phyloP scores from a whole-genome alignment of 1,140 invertebrate genomes.

The Aleiodes sp. region DNA sequence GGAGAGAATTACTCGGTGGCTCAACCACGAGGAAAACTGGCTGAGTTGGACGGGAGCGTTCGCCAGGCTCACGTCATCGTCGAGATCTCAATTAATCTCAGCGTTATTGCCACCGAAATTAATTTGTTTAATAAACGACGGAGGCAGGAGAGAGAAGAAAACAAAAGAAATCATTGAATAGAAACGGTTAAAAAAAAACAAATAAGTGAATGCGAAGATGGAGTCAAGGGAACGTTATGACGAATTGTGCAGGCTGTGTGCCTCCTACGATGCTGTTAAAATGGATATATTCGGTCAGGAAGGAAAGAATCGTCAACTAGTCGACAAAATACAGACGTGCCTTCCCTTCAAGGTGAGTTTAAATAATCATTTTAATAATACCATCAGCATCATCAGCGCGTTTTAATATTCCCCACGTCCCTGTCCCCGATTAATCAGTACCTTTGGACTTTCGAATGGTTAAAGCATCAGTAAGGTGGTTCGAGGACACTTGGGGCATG shows the following conservation, averaged over 20 bases:
- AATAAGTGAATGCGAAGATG: slow-evolving; percentile 38
- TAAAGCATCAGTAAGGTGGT: slow-evolving; percentile 1
- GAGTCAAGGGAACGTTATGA: slow-evolving; percentile 59
- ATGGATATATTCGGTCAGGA: slow-evolving; percentile 67
- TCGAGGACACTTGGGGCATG: slow-evolving; percentile 15
- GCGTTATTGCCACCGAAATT: not conserved
- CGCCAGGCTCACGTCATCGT: not conserved
- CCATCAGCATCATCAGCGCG: not conserved
- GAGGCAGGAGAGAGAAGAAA: not conserved
- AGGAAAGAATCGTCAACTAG: slow-evolving; percentile 64
- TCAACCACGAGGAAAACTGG: slow-evolving; percentile 14
- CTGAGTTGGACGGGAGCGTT: not conserved
- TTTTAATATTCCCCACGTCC: not conserved
- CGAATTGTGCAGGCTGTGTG: slow-evolving; percentile 67
- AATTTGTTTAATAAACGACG: not conserved
- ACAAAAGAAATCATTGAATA: not conserved
- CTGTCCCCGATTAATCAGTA: slow-evolving; percentile 10
- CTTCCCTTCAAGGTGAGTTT: slow-evolving; percentile 65
- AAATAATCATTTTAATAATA: not conserved
- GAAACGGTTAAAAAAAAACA: not conserved
- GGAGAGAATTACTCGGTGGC: not conserved
- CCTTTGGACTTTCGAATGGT: slow-evolving; percentile 15
- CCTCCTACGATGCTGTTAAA: slow-evolving; percentile 65
- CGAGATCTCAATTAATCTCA: not conserved
- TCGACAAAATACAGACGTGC: slow-evolving; percentile 66